A percentile compares a stretch with the other conserved stretches of the same genome.
These are phyloP conservation scores for Siniperca obscura DNA, from an alignment of 2,797 vertebrate species.

Conservation along the genomic window DNA sequence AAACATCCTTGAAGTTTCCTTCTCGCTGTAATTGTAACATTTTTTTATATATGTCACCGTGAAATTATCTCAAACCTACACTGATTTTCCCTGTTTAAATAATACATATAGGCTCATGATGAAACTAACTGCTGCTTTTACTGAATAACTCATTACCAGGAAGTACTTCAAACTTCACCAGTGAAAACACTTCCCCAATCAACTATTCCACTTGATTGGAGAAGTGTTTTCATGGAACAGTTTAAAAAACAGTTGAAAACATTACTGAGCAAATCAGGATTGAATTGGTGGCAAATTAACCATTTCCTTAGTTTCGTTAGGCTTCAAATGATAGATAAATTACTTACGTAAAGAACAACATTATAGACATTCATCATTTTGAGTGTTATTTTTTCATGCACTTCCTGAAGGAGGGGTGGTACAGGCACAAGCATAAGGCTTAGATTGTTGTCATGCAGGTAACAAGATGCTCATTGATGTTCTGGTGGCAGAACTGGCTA, in stretches of 20 bases:
- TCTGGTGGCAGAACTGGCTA: neutral
- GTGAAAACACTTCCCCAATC: too few species aligned
- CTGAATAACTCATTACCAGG: neutral
- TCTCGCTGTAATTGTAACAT: neutral
- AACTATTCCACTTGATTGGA: too few species aligned
- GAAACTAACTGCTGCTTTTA: neutral
- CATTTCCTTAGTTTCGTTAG: rapidly evolving
- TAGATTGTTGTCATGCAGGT: neutral
- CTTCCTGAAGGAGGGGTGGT: neutral
- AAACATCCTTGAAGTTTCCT: neutral
- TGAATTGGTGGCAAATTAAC: neutral
- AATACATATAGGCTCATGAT: neutral
- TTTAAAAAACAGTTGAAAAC: too few species aligned
- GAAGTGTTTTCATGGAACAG: too few species aligned
- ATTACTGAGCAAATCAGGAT: too few species aligned
- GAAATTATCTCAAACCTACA: neutral
- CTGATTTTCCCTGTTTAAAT: neutral
- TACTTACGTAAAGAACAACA: neutral
- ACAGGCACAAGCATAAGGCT: neutral
- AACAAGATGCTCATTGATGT: neutral
- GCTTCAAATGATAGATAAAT: neutral
- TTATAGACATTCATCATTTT: neutral
- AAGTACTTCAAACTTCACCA: neutral
- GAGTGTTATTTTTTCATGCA: neutral
- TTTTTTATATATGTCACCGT: neutral